A percentile compares a stretch with the other conserved stretches of the same genome.
Conservation (phyloP, 2,888 invertebrate species). For the Pseudococcus viburni region DNA sequence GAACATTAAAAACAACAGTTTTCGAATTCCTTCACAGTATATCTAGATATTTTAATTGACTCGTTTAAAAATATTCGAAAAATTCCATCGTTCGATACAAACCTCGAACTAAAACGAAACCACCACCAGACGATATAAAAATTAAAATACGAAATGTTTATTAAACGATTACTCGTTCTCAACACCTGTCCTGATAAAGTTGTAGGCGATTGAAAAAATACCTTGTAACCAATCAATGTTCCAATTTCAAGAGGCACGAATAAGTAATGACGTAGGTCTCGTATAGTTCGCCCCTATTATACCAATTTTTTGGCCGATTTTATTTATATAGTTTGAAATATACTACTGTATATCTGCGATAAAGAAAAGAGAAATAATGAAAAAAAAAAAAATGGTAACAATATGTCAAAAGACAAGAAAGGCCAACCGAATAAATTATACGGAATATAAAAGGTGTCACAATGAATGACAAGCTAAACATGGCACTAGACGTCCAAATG, state of each 20-base stretch:
- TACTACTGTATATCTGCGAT: slow-evolving; percentile 13
- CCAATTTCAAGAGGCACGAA: slow-evolving; percentile 53
- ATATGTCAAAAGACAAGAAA: slow-evolving; percentile 64
- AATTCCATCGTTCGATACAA: background rate
- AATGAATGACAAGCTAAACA: slow-evolving; percentile 63
- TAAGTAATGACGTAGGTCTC: slow-evolving; percentile 60
- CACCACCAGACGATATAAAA: background rate
- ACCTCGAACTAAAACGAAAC: background rate
- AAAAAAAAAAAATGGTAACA: slow-evolving; percentile 54
- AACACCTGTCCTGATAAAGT: slow-evolving; percentile 52
- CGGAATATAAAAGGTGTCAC: slow-evolving; percentile 63
- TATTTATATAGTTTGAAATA: slow-evolving; percentile 59
- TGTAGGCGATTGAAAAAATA: slow-evolving; percentile 42
- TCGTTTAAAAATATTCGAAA: background rate
- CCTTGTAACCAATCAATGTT: slow-evolving; percentile 59
- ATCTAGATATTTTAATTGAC: background rate
- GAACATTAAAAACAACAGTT: too few species aligned
- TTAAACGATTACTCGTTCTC: slow-evolving; percentile 15
- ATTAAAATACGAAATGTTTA: slow-evolving; percentile 31
- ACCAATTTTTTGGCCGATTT: slow-evolving; percentile 57
- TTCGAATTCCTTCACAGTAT: too few species aligned
- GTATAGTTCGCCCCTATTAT: slow-evolving; percentile 59
- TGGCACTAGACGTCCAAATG: slow-evolving; percentile 62
- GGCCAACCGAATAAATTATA: slow-evolving; percentile 59
- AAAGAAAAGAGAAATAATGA: slow-evolving; percentile 14